Evolutionary conservation across 1,140 invertebrate species (phyloP).

Genomic region (Lepidostoma basale): DNA sequence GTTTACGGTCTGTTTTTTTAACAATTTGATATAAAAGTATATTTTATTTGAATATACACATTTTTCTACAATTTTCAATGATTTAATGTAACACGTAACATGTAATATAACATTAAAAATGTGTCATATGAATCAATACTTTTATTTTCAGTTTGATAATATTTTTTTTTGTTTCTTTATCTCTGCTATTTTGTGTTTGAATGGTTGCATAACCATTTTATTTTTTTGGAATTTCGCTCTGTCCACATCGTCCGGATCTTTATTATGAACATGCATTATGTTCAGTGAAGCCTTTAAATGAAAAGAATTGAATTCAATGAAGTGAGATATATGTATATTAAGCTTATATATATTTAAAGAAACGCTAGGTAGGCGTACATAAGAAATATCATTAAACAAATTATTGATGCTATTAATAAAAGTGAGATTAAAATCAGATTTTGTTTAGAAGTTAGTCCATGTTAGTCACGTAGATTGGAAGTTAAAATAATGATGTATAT

Average conservation of each 20-base stretch:
- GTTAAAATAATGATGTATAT: slow-evolving; percentile 32
- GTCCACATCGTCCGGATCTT: not conserved
- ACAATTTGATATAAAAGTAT: no score
- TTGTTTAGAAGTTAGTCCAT: slow-evolving; percentile 32
- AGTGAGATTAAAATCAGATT: slow-evolving; percentile 37
- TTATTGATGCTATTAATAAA: slow-evolving; percentile 34
- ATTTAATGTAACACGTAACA: no score
- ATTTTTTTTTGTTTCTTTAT: not conserved
- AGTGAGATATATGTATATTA: slow-evolving; percentile 45
- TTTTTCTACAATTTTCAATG: no score
- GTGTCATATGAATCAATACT: not conserved
- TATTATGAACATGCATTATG: slow-evolving; percentile 36
- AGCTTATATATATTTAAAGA: slow-evolving; percentile 22
- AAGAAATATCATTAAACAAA: slow-evolving; percentile 13
- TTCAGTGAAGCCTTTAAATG: slow-evolving; percentile 42
- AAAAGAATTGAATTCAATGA: slow-evolving; percentile 46
- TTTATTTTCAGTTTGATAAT: not conserved
- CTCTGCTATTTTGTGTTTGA: no score
- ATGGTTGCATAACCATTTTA: no score
- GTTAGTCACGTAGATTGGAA: no score
- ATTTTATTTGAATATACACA: no score
- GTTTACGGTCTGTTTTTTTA: no score
- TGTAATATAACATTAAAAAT: no score
- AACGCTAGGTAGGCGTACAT: slow-evolving; percentile 4
- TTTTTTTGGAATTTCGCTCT: no score